phyloP scores from a whole-genome alignment of 2,888 invertebrate species.

The Leptopterna dolabrata region DNA sequence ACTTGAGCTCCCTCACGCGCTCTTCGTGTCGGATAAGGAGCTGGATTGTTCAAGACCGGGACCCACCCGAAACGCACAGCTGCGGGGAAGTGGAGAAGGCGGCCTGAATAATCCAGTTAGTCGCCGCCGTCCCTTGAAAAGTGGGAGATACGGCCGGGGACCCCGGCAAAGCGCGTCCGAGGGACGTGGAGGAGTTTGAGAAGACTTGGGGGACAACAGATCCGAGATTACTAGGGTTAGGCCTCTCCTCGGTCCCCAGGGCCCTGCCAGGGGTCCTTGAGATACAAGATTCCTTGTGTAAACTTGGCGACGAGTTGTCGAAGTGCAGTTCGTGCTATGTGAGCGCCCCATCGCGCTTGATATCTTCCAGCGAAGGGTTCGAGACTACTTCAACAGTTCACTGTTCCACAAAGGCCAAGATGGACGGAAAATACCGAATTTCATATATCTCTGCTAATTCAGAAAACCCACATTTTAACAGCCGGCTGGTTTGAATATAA shows the following conservation, averaged over 20 bases:
- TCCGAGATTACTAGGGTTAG: neutral
- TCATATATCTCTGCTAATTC: no score
- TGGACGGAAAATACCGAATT: no score
- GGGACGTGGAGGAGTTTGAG: neutral
- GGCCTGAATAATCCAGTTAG: neutral
- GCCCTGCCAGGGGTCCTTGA: neutral
- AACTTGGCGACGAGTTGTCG: neutral
- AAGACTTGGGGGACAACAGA: neutral
- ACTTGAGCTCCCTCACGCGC: neutral
- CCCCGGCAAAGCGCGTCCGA: neutral
- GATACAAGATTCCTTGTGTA: neutral
- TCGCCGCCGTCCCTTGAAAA: neutral
- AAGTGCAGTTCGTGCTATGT: neutral
- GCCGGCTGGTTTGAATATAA: no score
- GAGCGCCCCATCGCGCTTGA: neutral
- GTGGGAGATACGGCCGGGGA: neutral
- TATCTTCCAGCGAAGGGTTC: no score
- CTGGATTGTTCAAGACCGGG: neutral
- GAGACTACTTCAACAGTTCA: no score
- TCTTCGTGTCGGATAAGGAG: neutral
- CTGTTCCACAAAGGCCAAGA: no score
- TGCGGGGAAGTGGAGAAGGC: neutral
- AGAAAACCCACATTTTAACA: no score
- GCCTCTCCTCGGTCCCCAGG: neutral
- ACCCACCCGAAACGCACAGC: neutral